phyloP scores from a whole-genome alignment of 2,113 vertebrate species.

The Pholis gunnellus region DNA sequence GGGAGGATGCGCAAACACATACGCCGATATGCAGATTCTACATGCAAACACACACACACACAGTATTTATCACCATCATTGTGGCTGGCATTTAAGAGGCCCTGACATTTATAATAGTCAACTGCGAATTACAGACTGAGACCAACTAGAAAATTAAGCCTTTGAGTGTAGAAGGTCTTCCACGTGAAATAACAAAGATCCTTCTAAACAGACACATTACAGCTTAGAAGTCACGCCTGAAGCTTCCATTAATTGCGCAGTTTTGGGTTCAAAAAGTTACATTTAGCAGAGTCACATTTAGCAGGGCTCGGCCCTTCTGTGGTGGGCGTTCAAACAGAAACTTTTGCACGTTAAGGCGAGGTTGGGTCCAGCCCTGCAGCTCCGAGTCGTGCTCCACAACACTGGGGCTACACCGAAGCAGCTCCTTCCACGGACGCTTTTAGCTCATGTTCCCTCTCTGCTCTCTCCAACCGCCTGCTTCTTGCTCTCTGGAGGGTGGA shows the following conservation, averaged over 20 bases:
- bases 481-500: slow-evolving; percentile 48
- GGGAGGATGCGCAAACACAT: slow-evolving; percentile 19
- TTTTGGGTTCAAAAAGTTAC: slow-evolving; percentile 21
- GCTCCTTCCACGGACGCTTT: slow-evolving; percentile 53
- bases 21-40: slow-evolving; percentile 25
- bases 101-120: slow-evolving; percentile 43
- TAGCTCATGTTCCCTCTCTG: slow-evolving; percentile 54
- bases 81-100: slow-evolving; percentile 31
- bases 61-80: slow-evolving; percentile 20
- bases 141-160: slow-evolving; percentile 27
- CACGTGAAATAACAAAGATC: slow-evolving; percentile 18
- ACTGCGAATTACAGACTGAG: slow-evolving; percentile 23
- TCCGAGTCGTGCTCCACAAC: slow-evolving; percentile 18
- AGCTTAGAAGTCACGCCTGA: slow-evolving; percentile 32
- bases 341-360: slow-evolving; percentile 31
- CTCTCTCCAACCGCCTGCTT: slow-evolving; percentile 27
- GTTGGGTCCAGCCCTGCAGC: slow-evolving; percentile 29
- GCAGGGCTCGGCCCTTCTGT: not conserved
- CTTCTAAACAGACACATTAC: slow-evolving; percentile 11
- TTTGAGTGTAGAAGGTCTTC: slow-evolving; percentile 33
- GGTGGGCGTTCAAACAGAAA: slow-evolving; percentile 40
- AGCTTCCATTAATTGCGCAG: slow-evolving; percentile 44
- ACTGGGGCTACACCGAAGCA: slow-evolving; percentile 4
- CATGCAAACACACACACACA: slow-evolving; percentile 14
- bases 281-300: slow-evolving; percentile 26